Evolutionary conservation across 2,888 invertebrate species (phyloP), one percentile per base, ranked within the genome.

Genomic region (Leucophenga maculata): DNA sequence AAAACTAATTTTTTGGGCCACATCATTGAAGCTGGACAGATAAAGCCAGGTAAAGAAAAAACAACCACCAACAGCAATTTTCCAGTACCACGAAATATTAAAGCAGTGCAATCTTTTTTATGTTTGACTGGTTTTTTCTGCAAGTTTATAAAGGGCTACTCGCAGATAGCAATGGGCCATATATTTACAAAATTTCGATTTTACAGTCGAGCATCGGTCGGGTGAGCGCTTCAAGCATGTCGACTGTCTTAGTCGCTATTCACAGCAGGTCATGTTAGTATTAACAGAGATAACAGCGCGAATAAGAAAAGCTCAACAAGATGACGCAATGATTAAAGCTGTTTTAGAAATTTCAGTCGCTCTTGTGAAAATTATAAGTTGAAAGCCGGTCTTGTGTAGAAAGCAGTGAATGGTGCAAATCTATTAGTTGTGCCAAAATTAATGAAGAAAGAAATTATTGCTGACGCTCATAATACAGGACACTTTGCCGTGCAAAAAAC

Each of bases 371-470:
- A 68, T 20, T 72, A 66, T n/a, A 70, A 71, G 6, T 6, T 66
- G n/a, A 65, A 68, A 69, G 64, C 66, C 9, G 70, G 48, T 2
- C 22, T 72, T 20, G 14, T 72, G 20, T 69, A 46, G 6, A 67
- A 72, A 60, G 22, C n/a, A 13, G 67, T 69, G 0, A 16, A 74
- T 6, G 69, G 70, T 39, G 32, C 6, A 22, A 59, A 71, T 48
- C 18, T 73, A 20, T 39, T 74, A 54, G 71, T 69, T 20, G 69
- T 68, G 14, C 70, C 72, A 44, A 70, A 67, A 46, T 57, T 22
- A 22, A 65, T 70, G 69, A 31, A 32, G n/a, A n/a, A n/a, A n/a
- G n/a, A n/a, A n/a, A n/a, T n/a, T n/a, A n/a, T n/a, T n/a, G n/a
- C n/a, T n/a, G n/a, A n/a, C n/a, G n/a, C n/a, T n/a, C n/a, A n/a